These are phyloP conservation scores for Tretioscincus oriximinensis DNA, from an alignment of 2,113 vertebrate genomes.

Conservation along the genomic window DNA sequence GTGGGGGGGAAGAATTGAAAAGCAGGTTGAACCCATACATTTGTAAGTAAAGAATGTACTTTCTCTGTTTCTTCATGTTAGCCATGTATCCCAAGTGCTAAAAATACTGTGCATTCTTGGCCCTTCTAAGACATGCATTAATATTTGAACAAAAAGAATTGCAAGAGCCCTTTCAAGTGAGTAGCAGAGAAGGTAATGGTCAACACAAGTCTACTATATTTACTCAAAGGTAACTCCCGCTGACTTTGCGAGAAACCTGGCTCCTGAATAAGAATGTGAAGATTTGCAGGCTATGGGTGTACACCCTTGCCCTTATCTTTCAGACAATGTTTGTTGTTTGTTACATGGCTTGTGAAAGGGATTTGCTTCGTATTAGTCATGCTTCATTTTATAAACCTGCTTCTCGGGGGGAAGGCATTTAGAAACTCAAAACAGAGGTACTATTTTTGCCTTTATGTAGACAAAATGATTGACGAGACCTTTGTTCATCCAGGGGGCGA, in stretches of 20 bases:
- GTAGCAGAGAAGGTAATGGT: constrained; percentile 31
- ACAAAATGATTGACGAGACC: too few relatives aligned
- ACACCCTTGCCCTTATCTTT: constrained; percentile 38
- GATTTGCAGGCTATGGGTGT: background rate
- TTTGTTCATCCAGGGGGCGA: too few relatives aligned
- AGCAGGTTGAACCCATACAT: background rate
- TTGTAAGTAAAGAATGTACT: background rate
- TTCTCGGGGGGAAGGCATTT: constrained; percentile 43
- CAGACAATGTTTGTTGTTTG: constrained; percentile 60
- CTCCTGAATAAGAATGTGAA: background rate
- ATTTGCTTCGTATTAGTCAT: constrained; percentile 49
- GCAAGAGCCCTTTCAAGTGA: constrained; percentile 40
- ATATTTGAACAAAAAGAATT: constrained; percentile 68
- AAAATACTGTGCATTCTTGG: constrained; percentile 60
- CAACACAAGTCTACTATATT: background rate
- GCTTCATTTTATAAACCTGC: constrained; percentile 49
- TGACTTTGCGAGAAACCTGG: background rate
- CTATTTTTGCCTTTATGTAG: too few relatives aligned
- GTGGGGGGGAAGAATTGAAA: too few relatives aligned
- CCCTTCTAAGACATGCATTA: constrained; percentile 47
- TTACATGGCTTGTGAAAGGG: constrained; percentile 52
- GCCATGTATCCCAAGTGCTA: constrained; percentile 56
- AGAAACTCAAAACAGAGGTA: constrained; percentile 35
- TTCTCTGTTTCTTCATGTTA: constrained; percentile 57
- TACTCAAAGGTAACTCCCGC: background rate